These are phyloP conservation scores for Empis stercorea DNA, from an alignment of 2,888 invertebrate genomes.

Conservation along the genomic window DNA sequence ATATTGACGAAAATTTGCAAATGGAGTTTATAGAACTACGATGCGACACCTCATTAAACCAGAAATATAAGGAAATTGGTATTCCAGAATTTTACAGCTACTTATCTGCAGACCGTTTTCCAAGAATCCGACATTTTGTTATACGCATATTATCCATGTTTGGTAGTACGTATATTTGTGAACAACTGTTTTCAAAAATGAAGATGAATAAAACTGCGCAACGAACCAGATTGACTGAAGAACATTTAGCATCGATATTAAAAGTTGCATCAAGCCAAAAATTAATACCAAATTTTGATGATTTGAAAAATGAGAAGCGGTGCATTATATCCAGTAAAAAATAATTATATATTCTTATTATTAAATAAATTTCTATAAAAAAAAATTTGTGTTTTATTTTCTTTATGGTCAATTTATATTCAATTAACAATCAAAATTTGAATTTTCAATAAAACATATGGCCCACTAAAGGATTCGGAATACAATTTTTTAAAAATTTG, in stretches of 20 bases:
- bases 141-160: neutral
- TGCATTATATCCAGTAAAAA: neutral
- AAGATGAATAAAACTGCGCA: no score
- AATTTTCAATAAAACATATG: neutral
- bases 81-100: neutral
- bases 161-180: neutral
- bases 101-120: no score
- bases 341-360: neutral
- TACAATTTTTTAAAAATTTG: neutral
- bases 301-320: neutral
- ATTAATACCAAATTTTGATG: slow-evolving; percentile 3
- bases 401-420: neutral
- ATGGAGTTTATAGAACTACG: slow-evolving; percentile 2
- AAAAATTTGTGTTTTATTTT: neutral
- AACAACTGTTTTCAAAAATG: no score
- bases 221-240: slow-evolving; percentile 1
- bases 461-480: neutral
- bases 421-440: neutral
- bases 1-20: neutral
- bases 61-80: neutral
- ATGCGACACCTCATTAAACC: neutral
- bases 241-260: slow-evolving; percentile 3
- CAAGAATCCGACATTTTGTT: neutral
- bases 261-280: slow-evolving; percentile 3
- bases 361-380: neutral